Evolutionary conservation across 2,797 vertebrate genomes (phyloP).

Genomic region (Pseudomugil tenellus): DNA sequence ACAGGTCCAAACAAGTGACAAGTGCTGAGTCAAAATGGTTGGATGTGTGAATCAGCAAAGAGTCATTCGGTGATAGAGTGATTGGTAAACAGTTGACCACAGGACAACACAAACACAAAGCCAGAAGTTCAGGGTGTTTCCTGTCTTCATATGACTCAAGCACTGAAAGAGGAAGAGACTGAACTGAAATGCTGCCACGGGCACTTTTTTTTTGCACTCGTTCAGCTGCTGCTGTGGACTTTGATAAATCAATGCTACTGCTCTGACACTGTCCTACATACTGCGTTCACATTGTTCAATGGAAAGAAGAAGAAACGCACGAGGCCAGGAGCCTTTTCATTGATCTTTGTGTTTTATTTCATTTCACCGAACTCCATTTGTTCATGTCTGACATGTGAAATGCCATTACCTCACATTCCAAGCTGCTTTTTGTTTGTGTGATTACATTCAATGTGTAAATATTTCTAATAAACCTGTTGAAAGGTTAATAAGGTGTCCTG

Average conservation of each 20-base stretch:
- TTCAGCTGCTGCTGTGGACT: slow-evolving; percentile 65
- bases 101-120: slow-evolving; percentile 18
- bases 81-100: slow-evolving; percentile 36
- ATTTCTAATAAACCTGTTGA: slow-evolving; percentile 67
- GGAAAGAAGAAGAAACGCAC: background rate
- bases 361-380: slow-evolving; percentile 26
- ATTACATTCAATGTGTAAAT: slow-evolving; percentile 33
- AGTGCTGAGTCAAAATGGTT: slow-evolving; percentile 65
- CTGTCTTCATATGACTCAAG: slow-evolving; percentile 25
- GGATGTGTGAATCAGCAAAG: slow-evolving; percentile 56
- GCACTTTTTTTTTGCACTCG: slow-evolving; percentile 15
- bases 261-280: slow-evolving; percentile 35
- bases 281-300: slow-evolving; percentile 52
- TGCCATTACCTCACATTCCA: slow-evolving; percentile 63
- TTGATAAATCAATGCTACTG: slow-evolving; percentile 58
- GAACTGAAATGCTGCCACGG: slow-evolving; percentile 5
- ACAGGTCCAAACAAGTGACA: slow-evolving; percentile 59
- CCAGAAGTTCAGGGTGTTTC: slow-evolving; percentile 37
- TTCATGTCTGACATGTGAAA: slow-evolving; percentile 42
- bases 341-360: slow-evolving; percentile 1
- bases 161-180: slow-evolving; percentile 46
- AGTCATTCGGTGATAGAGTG: slow-evolving; percentile 39
- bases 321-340: slow-evolving; percentile 1
- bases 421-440: slow-evolving; percentile 58
- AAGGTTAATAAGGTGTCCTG: slow-evolving; percentile 17